phyloP scores from a whole-genome alignment of 2,797 vertebrate species.

The Enteromius anoplus region DNA sequence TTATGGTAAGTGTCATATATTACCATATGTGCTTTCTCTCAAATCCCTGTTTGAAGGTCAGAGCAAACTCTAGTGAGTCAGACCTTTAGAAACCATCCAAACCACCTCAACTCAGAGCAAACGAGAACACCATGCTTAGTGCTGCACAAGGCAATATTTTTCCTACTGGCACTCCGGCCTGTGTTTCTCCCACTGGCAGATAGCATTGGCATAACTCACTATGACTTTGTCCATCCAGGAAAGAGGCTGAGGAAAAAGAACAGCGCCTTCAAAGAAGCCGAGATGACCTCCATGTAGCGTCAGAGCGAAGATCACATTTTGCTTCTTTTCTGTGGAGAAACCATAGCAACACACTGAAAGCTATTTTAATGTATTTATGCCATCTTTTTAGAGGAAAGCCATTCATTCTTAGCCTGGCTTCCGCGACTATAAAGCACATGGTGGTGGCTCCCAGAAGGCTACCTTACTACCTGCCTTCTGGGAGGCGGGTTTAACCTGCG shows the following conservation, averaged over 20 bases:
- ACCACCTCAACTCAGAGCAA: background rate
- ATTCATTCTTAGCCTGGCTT: background rate
- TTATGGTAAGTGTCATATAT: background rate
- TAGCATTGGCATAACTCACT: constrained; percentile 87
- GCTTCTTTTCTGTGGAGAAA: constrained; percentile 83
- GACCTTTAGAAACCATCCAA: constrained; percentile 6
- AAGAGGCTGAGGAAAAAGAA: constrained; percentile 91
- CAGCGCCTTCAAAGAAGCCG: constrained; percentile 95
- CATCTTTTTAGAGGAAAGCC: background rate
- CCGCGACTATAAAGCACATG: too few species aligned
- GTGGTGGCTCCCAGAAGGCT: too few species aligned
- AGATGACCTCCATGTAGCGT: constrained; percentile 94
- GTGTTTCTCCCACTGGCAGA: constrained; percentile 90
- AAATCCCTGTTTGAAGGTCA: constrained; percentile 10
- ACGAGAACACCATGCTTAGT: background rate
- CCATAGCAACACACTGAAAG: background rate
- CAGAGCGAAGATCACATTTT: constrained; percentile 91
- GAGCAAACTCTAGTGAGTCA: constrained; percentile 15
- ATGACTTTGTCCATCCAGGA: constrained; percentile 99
- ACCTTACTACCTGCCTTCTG: too few species aligned
- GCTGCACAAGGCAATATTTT: constrained; percentile 46
- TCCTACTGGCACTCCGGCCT: constrained; percentile 73
- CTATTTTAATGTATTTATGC: background rate
- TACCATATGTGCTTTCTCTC: background rate
- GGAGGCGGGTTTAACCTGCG: too few species aligned